Percentiles rank a stretch among this genome's conserved stretches.
These are phyloP conservation scores for Neopelma chrysocephalum DNA, from an alignment of 2,797 vertebrate genomes.

Conservation along the genomic window DNA sequence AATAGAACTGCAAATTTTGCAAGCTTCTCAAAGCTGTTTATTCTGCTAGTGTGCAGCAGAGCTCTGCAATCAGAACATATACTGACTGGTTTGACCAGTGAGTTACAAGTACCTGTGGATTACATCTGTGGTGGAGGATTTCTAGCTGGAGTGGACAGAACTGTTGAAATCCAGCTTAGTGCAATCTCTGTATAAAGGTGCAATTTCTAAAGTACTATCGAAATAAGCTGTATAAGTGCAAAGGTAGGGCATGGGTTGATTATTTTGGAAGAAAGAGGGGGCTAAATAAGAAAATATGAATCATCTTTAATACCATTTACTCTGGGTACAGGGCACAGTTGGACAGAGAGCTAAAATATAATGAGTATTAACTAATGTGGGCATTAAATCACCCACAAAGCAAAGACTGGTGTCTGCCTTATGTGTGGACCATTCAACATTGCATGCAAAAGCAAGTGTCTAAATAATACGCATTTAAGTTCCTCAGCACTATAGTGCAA, in stretches of 20 bases:
- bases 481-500: background rate
- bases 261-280: background rate
- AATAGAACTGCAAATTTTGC: background rate
- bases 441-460: background rate
- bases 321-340: background rate
- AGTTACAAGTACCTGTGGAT: background rate
- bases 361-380: background rate
- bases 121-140: background rate
- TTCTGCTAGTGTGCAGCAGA: background rate
- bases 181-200: background rate
- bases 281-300: background rate
- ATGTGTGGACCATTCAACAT: background rate
- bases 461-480: background rate
- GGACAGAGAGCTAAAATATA: background rate
- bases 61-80: background rate
- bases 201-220: background rate
- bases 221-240: background rate
- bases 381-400: background rate
- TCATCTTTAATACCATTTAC: background rate
- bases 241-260: background rate
- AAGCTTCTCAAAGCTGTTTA: background rate
- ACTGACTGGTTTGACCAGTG: background rate
- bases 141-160: slow-evolving; percentile 26
- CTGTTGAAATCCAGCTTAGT: background rate
- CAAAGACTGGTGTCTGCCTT: background rate